Conservation (phyloP, 1,140 invertebrate genomes). For the Trichonephila clavipes region DNA sequence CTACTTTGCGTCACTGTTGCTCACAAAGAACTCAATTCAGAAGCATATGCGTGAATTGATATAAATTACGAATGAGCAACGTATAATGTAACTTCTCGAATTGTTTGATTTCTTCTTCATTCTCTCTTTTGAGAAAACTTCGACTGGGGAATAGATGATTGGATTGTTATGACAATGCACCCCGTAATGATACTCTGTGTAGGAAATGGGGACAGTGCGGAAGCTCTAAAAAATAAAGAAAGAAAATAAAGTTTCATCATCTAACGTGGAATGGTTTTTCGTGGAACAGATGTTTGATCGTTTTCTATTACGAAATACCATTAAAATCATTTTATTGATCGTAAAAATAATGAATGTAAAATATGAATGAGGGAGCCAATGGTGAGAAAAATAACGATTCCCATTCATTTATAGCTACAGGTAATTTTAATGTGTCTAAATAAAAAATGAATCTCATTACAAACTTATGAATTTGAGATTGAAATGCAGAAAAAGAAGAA, state of each 20-base stretch:
- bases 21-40: background rate
- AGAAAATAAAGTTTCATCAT: constrained; percentile 19
- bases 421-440: background rate
- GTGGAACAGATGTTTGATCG: constrained; percentile 59
- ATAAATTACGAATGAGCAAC: background rate
- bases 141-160: background rate
- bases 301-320: constrained; percentile 41
- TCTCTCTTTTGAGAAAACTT: background rate
- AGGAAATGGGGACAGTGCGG: background rate
- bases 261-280: constrained; percentile 15
- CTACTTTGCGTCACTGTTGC: background rate
- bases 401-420: background rate
- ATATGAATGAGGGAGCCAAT: constrained; percentile 18
- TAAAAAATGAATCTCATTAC: constrained; percentile 17
- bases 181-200: background rate
- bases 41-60: constrained; percentile 27
- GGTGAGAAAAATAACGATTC: background rate
- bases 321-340: constrained; percentile 47
- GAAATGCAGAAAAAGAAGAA: background rate
- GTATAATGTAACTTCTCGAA: constrained; percentile 29
- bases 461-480: background rate
- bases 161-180: constrained; percentile 42
- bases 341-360: constrained; percentile 45
- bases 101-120: constrained; percentile 27
- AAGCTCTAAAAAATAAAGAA: background rate